A percentile compares a stretch with the other conserved stretches of the same genome.
Evolutionary conservation across 2,888 invertebrate species (phyloP).

Genomic region (Poecilobothrus nobilitatus): DNA sequence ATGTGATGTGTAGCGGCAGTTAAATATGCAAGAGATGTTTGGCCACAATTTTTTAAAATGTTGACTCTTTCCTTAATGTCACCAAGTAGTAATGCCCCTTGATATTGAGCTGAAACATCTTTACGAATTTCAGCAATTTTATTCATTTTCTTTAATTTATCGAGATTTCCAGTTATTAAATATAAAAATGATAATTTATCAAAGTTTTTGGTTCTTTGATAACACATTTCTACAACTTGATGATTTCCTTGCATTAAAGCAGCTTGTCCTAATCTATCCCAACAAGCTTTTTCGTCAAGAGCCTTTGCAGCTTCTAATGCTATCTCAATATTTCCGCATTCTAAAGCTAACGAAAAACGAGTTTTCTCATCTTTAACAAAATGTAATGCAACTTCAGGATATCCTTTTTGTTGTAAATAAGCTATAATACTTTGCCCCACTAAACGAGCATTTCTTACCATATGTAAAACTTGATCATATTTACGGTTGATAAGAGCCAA

Average conservation of each 20-base stretch:
- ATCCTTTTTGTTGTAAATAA: constrained; percentile 97
- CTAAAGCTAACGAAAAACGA: constrained; percentile 85
- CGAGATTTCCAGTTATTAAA: constrained; percentile 94
- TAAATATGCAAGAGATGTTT: constrained; percentile 79
- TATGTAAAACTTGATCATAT: constrained; percentile 86
- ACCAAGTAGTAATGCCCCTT: constrained; percentile 84
- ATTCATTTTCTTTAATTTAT: constrained; percentile 96
- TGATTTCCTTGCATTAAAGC: constrained; percentile 91
- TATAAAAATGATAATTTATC: constrained; percentile 97
- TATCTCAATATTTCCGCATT: constrained; percentile 97
- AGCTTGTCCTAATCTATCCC: constrained; percentile 91
- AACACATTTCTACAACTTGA: constrained; percentile 97
- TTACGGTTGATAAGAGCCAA: constrained; percentile 91
- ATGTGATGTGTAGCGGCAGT: constrained; percentile 91
- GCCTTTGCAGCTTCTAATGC: constrained; percentile 93
- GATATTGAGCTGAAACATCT: constrained; percentile 93
- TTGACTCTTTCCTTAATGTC: constrained; percentile 84
- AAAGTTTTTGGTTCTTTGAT: constrained; percentile 98
- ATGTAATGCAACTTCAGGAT: constrained; percentile 96
- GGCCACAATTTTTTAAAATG: constrained; percentile 66
- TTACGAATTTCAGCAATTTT: constrained; percentile 98
- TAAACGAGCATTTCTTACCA: constrained; percentile 92
- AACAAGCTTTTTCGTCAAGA: constrained; percentile 87
- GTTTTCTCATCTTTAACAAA: constrained; percentile 99
- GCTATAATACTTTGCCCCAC: constrained; percentile 99